These are phyloP conservation scores for Cydia amplana DNA, from an alignment of 1,140 invertebrate species.

Conservation along the genomic window DNA sequence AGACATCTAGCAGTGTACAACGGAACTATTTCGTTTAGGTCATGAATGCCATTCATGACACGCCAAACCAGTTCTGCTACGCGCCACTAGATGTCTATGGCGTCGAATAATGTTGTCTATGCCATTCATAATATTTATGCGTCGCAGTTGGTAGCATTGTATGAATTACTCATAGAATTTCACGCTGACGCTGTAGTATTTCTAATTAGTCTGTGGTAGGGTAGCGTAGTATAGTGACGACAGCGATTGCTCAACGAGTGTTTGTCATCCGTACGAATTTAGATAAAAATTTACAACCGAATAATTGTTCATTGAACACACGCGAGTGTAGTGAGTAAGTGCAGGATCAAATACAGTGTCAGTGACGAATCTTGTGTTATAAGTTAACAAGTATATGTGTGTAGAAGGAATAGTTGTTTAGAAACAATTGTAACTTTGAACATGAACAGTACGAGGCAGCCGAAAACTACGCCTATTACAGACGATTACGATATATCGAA, in stretches of 20 bases:
- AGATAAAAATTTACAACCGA: conserved; percentile 35
- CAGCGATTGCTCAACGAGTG: conserved; percentile 34
- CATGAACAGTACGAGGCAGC: conserved; percentile 75
- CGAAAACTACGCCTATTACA: conserved; percentile 90
- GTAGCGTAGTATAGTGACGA: conserved; percentile 23
- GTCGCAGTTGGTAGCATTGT: background rate
- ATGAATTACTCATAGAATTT: background rate
- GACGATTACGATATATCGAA: conserved; percentile 97
- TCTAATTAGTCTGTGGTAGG: conserved; percentile 9
- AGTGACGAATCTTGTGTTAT: background rate
- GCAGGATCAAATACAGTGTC: conserved; percentile 19
- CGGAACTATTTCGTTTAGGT: no score
- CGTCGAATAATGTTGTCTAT: no score
- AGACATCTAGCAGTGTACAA: no score
- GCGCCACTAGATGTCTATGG: no score
- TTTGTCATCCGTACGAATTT: conserved; percentile 45
- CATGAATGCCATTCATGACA: no score
- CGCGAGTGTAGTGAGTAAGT: conserved; percentile 35
- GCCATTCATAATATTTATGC: background rate
- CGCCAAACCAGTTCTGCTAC: no score
- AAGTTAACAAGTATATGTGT: conserved; percentile 31
- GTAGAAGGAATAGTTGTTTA: conserved; percentile 25
- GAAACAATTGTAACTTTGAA: conserved; percentile 42
- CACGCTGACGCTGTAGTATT: background rate
- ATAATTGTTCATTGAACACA: conserved; percentile 15